Base-by-base conservation (phyloP, 2,113 vertebrate genomes). In the Saimiri boliviensis region DNA sequence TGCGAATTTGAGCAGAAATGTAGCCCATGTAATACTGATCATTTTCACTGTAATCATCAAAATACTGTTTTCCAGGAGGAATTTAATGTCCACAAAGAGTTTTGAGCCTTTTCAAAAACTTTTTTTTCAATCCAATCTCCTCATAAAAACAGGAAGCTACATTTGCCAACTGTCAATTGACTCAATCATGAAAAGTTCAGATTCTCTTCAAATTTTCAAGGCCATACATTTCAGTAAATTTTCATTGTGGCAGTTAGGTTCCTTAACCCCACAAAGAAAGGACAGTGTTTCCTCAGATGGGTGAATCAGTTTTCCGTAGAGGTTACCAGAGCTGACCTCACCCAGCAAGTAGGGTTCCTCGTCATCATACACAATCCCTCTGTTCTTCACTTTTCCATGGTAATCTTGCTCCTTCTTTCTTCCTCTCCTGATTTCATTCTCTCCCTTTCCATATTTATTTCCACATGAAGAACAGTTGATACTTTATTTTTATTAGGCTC, bases 131-230 rank as follows among this genome's bases (percentile, higher is more conserved):
- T 92, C 49, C 49, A 56, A 79, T 97, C 93, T 52, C 45, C 42
- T 42, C 37, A 12, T 85, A 42, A 96, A 94, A 97, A 97, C 88
- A 97, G 76, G 88, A 97, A 96, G 63, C 27, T 85, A 11, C 58
- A 3, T 49, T 81, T 82, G 80, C 80, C 90, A 95, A 40, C 73
- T 89, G 23, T 96, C 89, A 49, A 86, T 84, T 82, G 40, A 73
- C 42, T 84, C 17, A 30, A 25, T 63, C 32, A 8, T 27, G 42
- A 83, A 60, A 96, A 27, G 14, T 54, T 95, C 40, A 86, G 66
- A 79, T 73, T 95, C 45, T 45, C 60, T 95, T 73, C 74, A 90
- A 21, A 81, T 52, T 68, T 85, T 97, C 87, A 96, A 96, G 58
- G 56, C 52, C 54, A 16, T 88, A n/a, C 42, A 60, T 74, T 95